Base-by-base conservation (phyloP, 2,888 invertebrate genomes). In the Mesorhabditis belari region DNA sequence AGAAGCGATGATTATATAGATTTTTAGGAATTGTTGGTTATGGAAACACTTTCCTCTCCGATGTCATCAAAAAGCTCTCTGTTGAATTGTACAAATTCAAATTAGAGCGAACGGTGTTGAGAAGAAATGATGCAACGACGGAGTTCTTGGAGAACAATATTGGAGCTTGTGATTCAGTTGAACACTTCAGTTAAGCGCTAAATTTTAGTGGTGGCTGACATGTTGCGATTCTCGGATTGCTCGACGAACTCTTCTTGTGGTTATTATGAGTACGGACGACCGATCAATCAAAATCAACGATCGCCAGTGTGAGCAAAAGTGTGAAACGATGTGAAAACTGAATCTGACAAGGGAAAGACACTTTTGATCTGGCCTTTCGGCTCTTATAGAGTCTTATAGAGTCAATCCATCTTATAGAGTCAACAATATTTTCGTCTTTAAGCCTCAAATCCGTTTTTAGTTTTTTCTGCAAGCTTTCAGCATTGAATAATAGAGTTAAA, bases 211-310 rank as follows among this genome's bases (percentile, higher is more conserved):
- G 59, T 71, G 2, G 69, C 71, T 26, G 71, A 70, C 29, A 61
- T 74, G 59, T 64, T 70, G 50, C 66, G 63, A 12, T 73, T 70
- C 57, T 77, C 76, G 1, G 71, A 78, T 61, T 78, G 78, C 60
- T 57, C 61, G 0, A 56, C 57, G 23, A 63, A 57, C 19, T 61
- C 67, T 19, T 50, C 66, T 2, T 79, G 79, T 56, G 78, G 70
- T 2, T 79, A 75, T 60, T 66, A 63, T 3, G 69, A 76, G 29
- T 76, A 70, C 50, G 73, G 69, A 5, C 54, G 60, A 23, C 78
- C 78, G 2, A 58, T 55, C 19, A 58, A 51, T 6, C 52, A 58
- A 17, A 50, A 59, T 4, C 64, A 69, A 12, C 58, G 69, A 12
- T 71, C 69, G 6, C 59, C 73, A 17, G 28, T 75, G 73, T 76